Conservation (phyloP, 2,888 invertebrate genomes). For the Belgica antarctica region DNA sequence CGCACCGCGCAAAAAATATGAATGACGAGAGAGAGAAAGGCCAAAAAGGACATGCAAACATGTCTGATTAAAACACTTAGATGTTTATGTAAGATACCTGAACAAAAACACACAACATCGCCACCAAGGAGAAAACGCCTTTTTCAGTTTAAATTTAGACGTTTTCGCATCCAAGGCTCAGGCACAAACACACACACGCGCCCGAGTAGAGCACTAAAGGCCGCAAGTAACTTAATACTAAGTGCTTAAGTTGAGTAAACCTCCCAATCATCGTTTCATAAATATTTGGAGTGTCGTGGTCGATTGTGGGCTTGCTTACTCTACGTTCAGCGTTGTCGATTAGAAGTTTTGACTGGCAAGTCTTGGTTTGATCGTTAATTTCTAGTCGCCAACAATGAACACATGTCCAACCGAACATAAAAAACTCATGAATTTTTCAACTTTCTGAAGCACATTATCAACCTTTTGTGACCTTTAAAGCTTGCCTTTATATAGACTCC, state of each 20-base stretch:
- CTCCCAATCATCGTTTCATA: no score
- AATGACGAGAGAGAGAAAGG: background rate
- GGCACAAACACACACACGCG: no score
- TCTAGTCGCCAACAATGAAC: no score
- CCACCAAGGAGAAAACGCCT: conserved; percentile 10
- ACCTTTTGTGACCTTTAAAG: background rate
- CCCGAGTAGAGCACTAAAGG: background rate
- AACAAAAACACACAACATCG: background rate
- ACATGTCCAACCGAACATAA: no score
- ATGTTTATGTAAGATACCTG: conserved; percentile 19
- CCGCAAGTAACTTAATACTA: conserved; percentile 4
- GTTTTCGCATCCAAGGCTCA: background rate
- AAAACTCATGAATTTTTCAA: no score
- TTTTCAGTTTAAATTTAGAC: conserved; percentile 14
- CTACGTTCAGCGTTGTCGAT: no score
- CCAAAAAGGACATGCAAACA: conserved; percentile 14
- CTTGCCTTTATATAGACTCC: background rate
- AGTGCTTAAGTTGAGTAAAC: background rate
- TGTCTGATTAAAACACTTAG: conserved; percentile 19
- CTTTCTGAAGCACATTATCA: background rate
- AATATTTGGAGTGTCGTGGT: no score
- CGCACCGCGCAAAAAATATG: background rate
- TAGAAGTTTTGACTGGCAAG: no score
- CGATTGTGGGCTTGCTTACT: no score
- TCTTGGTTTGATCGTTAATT: no score